Percentiles rank a stretch among this genome's conserved stretches.
Evolutionary conservation across 2,797 vertebrate genomes (phyloP).

Genomic region (Crax fasciolata): DNA sequence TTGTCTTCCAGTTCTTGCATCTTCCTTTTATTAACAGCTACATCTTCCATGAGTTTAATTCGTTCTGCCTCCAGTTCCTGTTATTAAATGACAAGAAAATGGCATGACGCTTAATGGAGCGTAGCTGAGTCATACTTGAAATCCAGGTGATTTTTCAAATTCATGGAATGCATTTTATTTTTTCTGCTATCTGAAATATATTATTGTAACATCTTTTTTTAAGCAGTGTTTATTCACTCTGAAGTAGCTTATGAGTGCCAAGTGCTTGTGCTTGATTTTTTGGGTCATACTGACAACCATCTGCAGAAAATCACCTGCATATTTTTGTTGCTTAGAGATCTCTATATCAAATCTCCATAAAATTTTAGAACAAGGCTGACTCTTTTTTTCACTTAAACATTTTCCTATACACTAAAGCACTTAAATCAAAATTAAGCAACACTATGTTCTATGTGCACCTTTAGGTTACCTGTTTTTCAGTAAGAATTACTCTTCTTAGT

Average conservation of each 20-base stretch:
- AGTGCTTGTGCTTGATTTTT: not conserved
- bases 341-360: not conserved
- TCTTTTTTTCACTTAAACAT: not conserved
- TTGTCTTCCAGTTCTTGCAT: conserved; percentile 87
- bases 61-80: conserved; percentile 84
- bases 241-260: not conserved
- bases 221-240: not conserved
- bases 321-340: not conserved
- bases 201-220: not conserved
- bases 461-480: conserved; percentile 84
- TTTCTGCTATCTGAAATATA: not conserved
- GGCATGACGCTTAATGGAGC: not conserved
- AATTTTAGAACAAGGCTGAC: not conserved
- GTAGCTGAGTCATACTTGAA: not conserved
- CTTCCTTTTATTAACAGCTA: conserved; percentile 84
- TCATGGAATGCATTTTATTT: not conserved
- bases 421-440: not conserved
- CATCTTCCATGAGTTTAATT: conserved; percentile 84
- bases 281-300: not conserved
- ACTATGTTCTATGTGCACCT: not conserved
- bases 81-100: conserved; percentile 49
- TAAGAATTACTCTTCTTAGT: conserved; percentile 84
- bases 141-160: not conserved
- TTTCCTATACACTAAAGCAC: not conserved
- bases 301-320: not conserved